Percentiles rank a stretch among this genome's conserved stretches.
These are phyloP conservation scores for Channa maculata DNA, from an alignment of 2,113 vertebrate genomes.

Conservation along the genomic window DNA sequence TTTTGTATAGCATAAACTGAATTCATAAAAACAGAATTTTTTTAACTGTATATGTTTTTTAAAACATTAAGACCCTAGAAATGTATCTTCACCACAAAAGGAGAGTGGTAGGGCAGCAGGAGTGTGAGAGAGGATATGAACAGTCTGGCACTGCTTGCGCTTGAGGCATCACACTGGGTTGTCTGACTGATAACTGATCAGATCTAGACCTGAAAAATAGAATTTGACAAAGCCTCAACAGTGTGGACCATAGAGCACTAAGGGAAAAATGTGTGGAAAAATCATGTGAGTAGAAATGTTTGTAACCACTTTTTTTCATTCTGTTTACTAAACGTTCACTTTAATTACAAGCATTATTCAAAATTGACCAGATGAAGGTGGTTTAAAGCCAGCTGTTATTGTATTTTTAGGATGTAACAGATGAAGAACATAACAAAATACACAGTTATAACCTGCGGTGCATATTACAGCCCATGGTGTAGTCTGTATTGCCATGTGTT, in stretches of 20 bases:
- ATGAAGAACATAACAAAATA: slow-evolving; percentile 13
- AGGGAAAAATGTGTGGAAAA: slow-evolving; percentile 1
- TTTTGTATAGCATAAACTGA: slow-evolving; percentile 1
- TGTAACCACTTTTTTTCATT: neutral
- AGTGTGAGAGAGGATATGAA: slow-evolving; percentile 41
- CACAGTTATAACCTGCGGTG: slow-evolving; percentile 27
- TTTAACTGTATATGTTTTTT: slow-evolving; percentile 1
- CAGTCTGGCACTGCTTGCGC: slow-evolving; percentile 35
- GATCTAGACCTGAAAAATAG: slow-evolving; percentile 45
- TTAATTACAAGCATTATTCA: slow-evolving; percentile 42
- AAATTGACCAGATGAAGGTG: slow-evolving; percentile 37
- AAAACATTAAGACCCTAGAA: slow-evolving; percentile 13
- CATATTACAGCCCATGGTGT: slow-evolving; percentile 33
- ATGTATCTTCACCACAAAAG: slow-evolving; percentile 24
- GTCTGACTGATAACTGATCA: slow-evolving; percentile 53
- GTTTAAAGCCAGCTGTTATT: slow-evolving; percentile 48
- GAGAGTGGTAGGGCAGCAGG: neutral
- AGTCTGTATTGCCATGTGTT: slow-evolving; percentile 45
- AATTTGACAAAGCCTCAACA: slow-evolving; percentile 41
- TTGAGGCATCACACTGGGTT: slow-evolving; percentile 33
- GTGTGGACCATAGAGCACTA: slow-evolving; percentile 1
- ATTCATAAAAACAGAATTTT: slow-evolving; percentile 28
- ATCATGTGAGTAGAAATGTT: neutral
- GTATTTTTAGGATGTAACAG: slow-evolving; percentile 29
- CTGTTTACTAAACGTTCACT: slow-evolving; percentile 23